Evolutionary conservation across 2,888 invertebrate species (phyloP), one percentile per base, ranked within the genome.

Genomic region (Sericinus montela): DNA sequence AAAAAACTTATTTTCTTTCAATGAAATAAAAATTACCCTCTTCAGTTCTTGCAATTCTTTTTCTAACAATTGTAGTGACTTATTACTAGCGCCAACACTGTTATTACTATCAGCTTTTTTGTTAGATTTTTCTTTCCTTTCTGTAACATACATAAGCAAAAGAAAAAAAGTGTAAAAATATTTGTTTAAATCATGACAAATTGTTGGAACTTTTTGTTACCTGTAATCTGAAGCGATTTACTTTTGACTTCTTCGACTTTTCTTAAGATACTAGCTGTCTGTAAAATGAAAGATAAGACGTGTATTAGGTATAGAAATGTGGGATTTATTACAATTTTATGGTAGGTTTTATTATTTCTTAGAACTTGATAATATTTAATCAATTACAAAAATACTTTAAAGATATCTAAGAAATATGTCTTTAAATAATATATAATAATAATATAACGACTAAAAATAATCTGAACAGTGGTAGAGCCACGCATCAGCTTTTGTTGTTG

Each of bases 1-100:
- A n/a, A 4, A 25, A 4, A 8, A 5, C 25, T 8, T n/a, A n/a
- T n/a, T n/a, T 1, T 25, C 3, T 3, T 19, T 3, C 9, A 36
- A 16, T 15, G 9, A 14, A 36, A 9, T 14, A 3, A 29, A 9
- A n/a, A 15, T 61, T 71, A 89, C 89, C 69, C 91, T 84, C 63
- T 91, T 90, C 30, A 91, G 75, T 58, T 91, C 91, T 46, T 91
- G 91, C 45, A 91, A 76, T 36, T 91, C 91, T 41, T 91, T 89
- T 58, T 91, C 91, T 11, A 91, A 67, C 9, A 91, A 78, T 15
- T 91, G 76, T 42, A 87, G 63, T 0, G 84, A 85, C 52, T 85
- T 84, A 51, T 89, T 87, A 53, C 69, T 91, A 57, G 72, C 74
- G 0, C 80, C 79, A 1, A 61, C 64, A 1, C 58, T 62, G 49